A percentile compares a stretch with the other conserved stretches of the same genome.
Evolutionary conservation across 2,888 invertebrate genomes (phyloP).

Genomic region (Acrocyrtus sp.): DNA sequence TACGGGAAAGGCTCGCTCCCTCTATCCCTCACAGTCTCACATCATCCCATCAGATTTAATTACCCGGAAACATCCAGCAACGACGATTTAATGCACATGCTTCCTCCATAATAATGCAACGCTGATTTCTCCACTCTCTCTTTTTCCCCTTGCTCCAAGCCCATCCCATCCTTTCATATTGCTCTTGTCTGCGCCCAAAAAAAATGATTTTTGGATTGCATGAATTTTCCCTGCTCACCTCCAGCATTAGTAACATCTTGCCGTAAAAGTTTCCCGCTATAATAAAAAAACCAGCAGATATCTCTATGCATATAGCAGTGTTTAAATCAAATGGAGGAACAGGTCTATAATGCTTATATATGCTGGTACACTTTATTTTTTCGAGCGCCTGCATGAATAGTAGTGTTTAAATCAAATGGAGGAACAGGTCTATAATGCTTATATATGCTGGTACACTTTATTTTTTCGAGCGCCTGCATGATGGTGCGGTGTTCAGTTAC

Average conservation of each 20-base stretch:
- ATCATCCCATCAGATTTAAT: constrained; percentile 49
- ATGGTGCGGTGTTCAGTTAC: not conserved
- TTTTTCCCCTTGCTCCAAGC: constrained; percentile 1
- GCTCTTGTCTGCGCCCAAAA: not conserved
- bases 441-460: not conserved
- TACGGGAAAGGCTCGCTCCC: too few relatives aligned
- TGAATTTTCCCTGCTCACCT: too few relatives aligned
- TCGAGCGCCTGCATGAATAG: not conserved
- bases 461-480: not conserved
- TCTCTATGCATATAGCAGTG: too few relatives aligned
- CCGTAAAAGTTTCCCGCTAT: constrained; percentile 26
- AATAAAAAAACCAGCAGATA: constrained; percentile 3
- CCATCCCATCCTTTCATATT: not conserved
- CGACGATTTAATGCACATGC: constrained; percentile 49
- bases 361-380: not conserved
- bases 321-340: constrained; percentile 2
- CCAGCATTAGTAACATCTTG: constrained; percentile 42
- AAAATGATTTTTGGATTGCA: too few relatives aligned
- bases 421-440: not conserved
- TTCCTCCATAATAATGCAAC: constrained; percentile 41
- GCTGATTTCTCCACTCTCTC: constrained; percentile 23
- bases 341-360: not conserved
- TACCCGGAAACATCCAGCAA: constrained; percentile 49
- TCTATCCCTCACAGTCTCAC: constrained; percentile 39
- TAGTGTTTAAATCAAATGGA: constrained; percentile 1